Percentiles rank a stretch among this genome's conserved stretches.
Evolutionary conservation across 2,797 vertebrate species (phyloP).

Genomic region (Eulemur mongoz): DNA sequence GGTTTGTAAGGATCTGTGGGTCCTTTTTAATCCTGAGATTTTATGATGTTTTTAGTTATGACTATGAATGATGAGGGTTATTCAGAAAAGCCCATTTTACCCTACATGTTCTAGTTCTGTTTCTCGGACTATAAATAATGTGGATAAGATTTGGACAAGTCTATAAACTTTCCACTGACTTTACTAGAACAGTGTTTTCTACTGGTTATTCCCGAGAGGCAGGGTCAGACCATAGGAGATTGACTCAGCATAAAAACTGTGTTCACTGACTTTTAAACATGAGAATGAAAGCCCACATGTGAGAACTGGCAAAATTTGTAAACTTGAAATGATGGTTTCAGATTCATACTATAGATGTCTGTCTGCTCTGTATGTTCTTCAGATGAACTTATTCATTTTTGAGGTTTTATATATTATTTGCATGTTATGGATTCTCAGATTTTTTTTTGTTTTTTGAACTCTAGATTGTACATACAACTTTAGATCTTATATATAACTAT

Average conservation of each 20-base stretch:
- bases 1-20: neutral
- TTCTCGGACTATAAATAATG: constrained; percentile 65
- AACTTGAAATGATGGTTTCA: neutral
- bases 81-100: constrained; percentile 52
- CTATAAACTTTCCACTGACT: constrained; percentile 68
- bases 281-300: neutral
- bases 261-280: neutral
- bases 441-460: constrained; percentile 33
- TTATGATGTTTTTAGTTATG: neutral
- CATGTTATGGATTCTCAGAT: neutral
- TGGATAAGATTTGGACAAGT: constrained; percentile 66
- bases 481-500: neutral
- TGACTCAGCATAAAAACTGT: neutral
- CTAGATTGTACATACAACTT: neutral
- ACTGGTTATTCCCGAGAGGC: constrained; percentile 61
- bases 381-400: neutral
- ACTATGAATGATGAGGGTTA: constrained; percentile 15
- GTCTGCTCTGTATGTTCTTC: neutral
- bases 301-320: constrained; percentile 9
- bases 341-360: neutral
- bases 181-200: constrained; percentile 68
- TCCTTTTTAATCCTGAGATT: neutral
- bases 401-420: neutral
- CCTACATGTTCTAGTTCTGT: constrained; percentile 61
- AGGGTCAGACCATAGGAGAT: constrained; percentile 40